phyloP scores from a whole-genome alignment of 2,797 vertebrate species.

The Argentina silus region DNA sequence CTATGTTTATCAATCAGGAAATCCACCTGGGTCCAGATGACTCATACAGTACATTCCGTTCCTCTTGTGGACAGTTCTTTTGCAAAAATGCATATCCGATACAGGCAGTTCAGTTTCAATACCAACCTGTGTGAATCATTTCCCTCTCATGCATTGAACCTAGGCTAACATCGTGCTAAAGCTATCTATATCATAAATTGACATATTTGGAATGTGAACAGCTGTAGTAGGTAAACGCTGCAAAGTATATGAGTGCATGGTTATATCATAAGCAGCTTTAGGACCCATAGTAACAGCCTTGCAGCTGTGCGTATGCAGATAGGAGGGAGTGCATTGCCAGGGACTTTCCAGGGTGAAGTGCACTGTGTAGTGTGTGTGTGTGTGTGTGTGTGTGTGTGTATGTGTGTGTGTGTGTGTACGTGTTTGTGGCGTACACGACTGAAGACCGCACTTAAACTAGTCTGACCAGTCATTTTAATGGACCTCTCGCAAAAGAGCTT shows the following conservation, averaged over 20 bases:
- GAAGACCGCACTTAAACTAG: conserved; percentile 8
- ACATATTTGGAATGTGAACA: too few species aligned
- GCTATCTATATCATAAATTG: too few species aligned
- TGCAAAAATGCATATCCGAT: neutral
- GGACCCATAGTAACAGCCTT: conserved; percentile 53
- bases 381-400: conserved; percentile 29
- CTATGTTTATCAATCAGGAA: neutral
- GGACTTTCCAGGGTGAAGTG: conserved; percentile 68
- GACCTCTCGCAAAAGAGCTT: conserved; percentile 15
- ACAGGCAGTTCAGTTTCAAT: neutral
- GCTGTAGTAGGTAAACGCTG: too few species aligned
- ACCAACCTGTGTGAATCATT: too few species aligned
- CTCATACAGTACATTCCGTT: neutral
- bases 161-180: too few species aligned
- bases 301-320: conserved; percentile 39
- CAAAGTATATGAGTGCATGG: conserved; percentile 10
- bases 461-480: conserved; percentile 19
- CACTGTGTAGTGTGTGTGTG: conserved; percentile 1
- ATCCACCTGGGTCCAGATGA: neutral
- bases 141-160: too few species aligned
- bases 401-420: conserved; percentile 10
- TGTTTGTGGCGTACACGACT: neutral
- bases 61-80: neutral
- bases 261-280: conserved; percentile 35
- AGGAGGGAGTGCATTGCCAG: conserved; percentile 53